phyloP scores from a whole-genome alignment of 2,797 vertebrate species.

The Falco peregrinus region DNA sequence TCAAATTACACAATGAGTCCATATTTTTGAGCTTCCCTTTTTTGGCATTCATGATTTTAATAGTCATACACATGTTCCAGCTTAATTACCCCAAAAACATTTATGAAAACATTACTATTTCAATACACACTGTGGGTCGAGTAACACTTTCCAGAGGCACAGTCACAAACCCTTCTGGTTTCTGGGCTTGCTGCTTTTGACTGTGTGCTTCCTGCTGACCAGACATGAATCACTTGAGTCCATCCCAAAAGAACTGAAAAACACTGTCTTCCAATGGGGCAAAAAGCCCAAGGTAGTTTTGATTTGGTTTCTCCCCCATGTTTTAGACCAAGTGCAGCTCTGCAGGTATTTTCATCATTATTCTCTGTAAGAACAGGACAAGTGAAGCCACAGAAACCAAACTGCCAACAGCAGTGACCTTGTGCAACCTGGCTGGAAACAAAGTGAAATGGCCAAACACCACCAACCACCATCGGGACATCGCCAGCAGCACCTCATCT shows the following conservation, averaged over 20 bases:
- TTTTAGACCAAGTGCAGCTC: background rate
- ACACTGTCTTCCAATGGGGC: background rate
- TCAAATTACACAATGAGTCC: background rate
- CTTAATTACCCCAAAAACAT: slow-evolving; percentile 7
- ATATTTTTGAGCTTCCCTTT: background rate
- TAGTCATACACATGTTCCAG: background rate
- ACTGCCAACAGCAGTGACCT: background rate
- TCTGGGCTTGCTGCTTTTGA: background rate
- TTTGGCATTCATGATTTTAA: background rate
- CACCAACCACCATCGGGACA: background rate
- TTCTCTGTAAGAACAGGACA: background rate
- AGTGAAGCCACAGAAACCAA: background rate
- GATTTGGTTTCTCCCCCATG: background rate
- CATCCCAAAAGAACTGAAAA: background rate
- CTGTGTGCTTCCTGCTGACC: accelerated
- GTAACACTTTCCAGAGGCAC: background rate
- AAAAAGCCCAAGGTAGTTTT: background rate
- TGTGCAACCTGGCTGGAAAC: background rate
- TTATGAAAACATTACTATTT: slow-evolving; percentile 24
- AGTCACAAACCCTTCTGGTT: background rate
- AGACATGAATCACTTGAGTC: background rate
- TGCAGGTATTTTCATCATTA: background rate
- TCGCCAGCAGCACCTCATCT: background rate
- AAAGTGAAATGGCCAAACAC: background rate
- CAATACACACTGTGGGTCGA: background rate